phyloP scores from a whole-genome alignment of 1,140 invertebrate genomes.

The Aleiodes sp. region DNA sequence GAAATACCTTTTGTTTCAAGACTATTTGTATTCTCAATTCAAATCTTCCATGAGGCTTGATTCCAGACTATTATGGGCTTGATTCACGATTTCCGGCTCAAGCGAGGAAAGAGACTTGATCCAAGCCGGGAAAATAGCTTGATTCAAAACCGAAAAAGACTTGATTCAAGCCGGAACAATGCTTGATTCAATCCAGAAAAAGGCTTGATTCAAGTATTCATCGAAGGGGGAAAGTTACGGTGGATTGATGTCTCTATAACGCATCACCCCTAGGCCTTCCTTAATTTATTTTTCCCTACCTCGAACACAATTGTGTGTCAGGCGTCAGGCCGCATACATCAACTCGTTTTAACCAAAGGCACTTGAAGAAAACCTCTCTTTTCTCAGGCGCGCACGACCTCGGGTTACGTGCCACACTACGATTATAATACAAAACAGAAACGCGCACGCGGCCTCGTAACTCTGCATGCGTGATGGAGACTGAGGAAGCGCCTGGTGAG shows the following conservation, averaged over 20 bases:
- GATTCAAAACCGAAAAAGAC: no score
- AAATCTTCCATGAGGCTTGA: no score
- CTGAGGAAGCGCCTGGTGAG: slow-evolving; percentile 18
- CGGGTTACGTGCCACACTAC: slow-evolving; percentile 30
- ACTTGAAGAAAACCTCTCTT: slow-evolving; percentile 20
- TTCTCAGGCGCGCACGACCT: slow-evolving; percentile 19
- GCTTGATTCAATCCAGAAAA: no score
- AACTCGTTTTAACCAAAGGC: slow-evolving; percentile 30
- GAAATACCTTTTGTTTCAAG: no score
- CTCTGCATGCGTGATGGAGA: slow-evolving; percentile 1
- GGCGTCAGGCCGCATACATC: slow-evolving; percentile 56
- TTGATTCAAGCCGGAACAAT: no score
- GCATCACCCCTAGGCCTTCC: slow-evolving; percentile 45
- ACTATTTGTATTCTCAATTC: no score
- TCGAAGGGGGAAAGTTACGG: background rate
- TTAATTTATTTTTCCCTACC: slow-evolving; percentile 18
- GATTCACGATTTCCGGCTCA: no score
- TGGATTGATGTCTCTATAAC: slow-evolving; percentile 52
- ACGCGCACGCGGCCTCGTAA: background rate
- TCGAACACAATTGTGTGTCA: slow-evolving; percentile 33
- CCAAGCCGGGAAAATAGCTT: no score
- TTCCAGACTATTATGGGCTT: no score
- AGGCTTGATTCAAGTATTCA: no score
- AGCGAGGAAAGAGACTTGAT: no score
- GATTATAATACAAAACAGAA: slow-evolving; percentile 28